Conservation (phyloP, 2,888 invertebrate genomes). For the Noctua fimbriata region DNA sequence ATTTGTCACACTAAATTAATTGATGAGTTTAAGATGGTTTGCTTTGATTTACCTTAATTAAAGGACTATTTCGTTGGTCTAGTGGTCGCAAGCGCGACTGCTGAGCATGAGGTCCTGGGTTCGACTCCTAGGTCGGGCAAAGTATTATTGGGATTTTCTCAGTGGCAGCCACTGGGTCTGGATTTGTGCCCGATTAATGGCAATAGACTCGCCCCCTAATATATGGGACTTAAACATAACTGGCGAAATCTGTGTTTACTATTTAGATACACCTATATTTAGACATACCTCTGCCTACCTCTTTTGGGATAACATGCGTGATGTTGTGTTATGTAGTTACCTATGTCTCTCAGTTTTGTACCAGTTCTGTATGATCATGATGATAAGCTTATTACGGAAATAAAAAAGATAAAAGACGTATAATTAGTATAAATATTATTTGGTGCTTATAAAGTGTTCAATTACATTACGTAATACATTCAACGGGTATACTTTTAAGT, state of each 20-base stretch:
- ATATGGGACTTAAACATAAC: not conserved
- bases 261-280: not conserved
- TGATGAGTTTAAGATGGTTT: too few relatives aligned
- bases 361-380: not conserved
- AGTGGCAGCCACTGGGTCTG: not conserved
- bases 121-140: not conserved
- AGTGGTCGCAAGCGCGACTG: not conserved
- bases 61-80: too few relatives aligned
- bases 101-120: not conserved
- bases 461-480: conserved; percentile 2
- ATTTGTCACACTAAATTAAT: not conserved
- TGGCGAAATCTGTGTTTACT: not conserved
- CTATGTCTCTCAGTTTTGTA: not conserved
- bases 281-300: not conserved
- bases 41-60: too few relatives aligned
- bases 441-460: not conserved
- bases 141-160: not conserved
- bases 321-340: not conserved
- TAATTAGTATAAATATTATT: not conserved
- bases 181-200: not conserved
- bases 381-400: conserved; percentile 5
- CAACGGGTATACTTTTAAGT: not conserved
- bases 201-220: not conserved
- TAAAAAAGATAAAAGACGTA: not conserved
- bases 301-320: not conserved